These are phyloP conservation scores for Euschistus heros DNA, from an alignment of 1,140 invertebrate species.

Conservation along the genomic window DNA sequence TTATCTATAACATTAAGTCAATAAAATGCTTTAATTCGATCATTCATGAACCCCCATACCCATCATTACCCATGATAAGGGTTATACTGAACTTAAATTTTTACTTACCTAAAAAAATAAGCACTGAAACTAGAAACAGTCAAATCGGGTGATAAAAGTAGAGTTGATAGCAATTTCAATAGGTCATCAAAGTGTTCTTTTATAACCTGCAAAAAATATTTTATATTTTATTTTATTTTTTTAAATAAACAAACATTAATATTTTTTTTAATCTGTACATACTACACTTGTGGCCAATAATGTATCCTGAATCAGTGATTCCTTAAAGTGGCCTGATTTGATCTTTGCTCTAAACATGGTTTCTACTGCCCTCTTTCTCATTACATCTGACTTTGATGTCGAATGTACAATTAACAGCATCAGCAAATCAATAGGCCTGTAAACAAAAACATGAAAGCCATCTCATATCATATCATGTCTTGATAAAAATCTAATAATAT, in stretches of 20 bases:
- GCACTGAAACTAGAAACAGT: conserved; percentile 27
- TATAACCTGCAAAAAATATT: too few species aligned
- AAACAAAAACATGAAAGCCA: conserved; percentile 11
- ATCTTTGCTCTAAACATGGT: conserved; percentile 26
- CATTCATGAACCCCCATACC: too few species aligned
- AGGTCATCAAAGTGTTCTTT: conserved; percentile 29
- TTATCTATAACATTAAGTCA: too few species aligned
- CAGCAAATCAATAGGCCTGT: conserved; percentile 30
- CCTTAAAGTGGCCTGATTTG: conserved; percentile 24
- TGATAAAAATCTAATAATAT: too few species aligned
- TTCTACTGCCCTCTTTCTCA: conserved; percentile 26
- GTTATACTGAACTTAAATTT: background rate
- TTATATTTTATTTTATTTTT: too few species aligned
- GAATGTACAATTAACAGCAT: conserved; percentile 30
- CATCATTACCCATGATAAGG: too few species aligned
- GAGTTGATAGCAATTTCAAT: conserved; percentile 27
- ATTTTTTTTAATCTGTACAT: too few species aligned
- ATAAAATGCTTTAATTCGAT: too few species aligned
- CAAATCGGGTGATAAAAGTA: conserved; percentile 28
- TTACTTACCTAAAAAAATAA: conserved; percentile 28
- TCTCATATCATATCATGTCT: too few species aligned
- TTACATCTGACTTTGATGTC: conserved; percentile 21
- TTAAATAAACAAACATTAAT: background rate
- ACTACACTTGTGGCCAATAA: conserved; percentile 19
- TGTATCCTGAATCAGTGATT: conserved; percentile 26